Base-by-base conservation (phyloP, 1,140 invertebrate genomes). In the Dufourea novaeangliae region DNA sequence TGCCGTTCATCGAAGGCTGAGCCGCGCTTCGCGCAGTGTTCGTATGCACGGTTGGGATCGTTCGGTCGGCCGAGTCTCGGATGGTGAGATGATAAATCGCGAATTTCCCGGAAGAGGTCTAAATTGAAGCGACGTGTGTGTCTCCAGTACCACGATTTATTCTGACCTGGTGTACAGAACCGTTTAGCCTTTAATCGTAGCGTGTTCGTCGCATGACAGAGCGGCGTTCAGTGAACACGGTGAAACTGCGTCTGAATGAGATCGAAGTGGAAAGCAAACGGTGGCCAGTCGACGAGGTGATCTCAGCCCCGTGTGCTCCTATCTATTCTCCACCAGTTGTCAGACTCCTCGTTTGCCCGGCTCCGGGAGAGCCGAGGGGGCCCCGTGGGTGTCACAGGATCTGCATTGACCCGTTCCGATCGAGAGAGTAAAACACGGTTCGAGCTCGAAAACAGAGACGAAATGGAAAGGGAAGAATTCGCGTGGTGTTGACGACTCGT, bases 11-110 rank as follows among this genome's bases (percentile, higher is more conserved):
- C 52, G 77, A 41, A 73, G 29, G 62, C 39, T 73, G 61, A 79
- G 54, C 54, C 67, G 75, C 54, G 69, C 32, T 32, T 59, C 52
- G 59, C 50, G 68, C 62, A 73, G 39, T 46, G 56, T 37, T 71
- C 67, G 29, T 52, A 69, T 61, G 59, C 73, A 57, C 17, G 39
- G 64, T 56, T 59, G 52, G 37, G n/a, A 57, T 78, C 46, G 20
- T 73, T 73, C 39, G 61, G 69, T 70, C 44, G 41, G 37, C 57
- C 76, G 29, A 66, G 59, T 78, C 61, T 78, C 50, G 61, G 57
- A 78, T 79, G 78, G 78, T 79, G 78, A 62, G 59, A 71, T 78
- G 34, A 73, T 63, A 74, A 74, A 74, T 79, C n/a, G 70, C 37
- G 62, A 68, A 50, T 75, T 68, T 70, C 56, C 12, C 52, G 22